Evolutionary conservation across 1,140 invertebrate species (phyloP).

Genomic region (Cephus cinctus): DNA sequence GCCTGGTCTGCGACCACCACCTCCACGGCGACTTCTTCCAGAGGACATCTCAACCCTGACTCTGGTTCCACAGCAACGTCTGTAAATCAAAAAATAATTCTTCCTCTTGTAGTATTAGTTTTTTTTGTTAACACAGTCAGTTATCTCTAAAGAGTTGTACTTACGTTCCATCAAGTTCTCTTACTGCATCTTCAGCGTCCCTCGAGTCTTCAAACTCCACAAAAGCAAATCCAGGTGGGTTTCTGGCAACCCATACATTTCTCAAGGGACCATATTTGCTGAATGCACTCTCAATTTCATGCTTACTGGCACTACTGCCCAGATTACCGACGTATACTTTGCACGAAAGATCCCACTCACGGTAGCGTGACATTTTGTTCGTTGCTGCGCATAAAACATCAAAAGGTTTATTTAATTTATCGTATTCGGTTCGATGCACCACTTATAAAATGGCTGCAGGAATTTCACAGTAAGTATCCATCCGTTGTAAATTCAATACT

Average conservation of each 20-base stretch:
- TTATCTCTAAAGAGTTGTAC: slow-evolving; percentile 41
- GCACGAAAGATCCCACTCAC: slow-evolving; percentile 91
- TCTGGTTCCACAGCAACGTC: slow-evolving; percentile 78
- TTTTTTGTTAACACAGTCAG: slow-evolving; percentile 1
- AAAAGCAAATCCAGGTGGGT: slow-evolving; percentile 95
- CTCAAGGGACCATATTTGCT: slow-evolving; percentile 91
- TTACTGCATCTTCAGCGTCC: slow-evolving; percentile 96
- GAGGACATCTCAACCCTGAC: slow-evolving; percentile 87
- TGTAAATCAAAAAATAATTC: slow-evolving; percentile 43
- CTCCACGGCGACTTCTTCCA: slow-evolving; percentile 74
- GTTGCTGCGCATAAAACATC: background rate
- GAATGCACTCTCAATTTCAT: slow-evolving; percentile 90
- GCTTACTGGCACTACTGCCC: slow-evolving; percentile 86
- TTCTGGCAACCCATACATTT: slow-evolving; percentile 96
- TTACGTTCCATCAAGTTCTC: slow-evolving; percentile 92
- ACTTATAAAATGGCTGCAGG: no score
- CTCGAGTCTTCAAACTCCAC: slow-evolving; percentile 97
- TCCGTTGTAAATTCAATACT: no score
- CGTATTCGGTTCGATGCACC: no score
- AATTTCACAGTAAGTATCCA: no score
- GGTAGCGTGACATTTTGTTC: slow-evolving; percentile 69
- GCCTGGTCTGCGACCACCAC: slow-evolving; percentile 58
- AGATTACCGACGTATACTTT: slow-evolving; percentile 99
- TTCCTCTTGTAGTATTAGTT: background rate
- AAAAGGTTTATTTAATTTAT: no score